Evolutionary conservation across 2,888 invertebrate genomes (phyloP).

Genomic region (Drosophila maculinotata): DNA sequence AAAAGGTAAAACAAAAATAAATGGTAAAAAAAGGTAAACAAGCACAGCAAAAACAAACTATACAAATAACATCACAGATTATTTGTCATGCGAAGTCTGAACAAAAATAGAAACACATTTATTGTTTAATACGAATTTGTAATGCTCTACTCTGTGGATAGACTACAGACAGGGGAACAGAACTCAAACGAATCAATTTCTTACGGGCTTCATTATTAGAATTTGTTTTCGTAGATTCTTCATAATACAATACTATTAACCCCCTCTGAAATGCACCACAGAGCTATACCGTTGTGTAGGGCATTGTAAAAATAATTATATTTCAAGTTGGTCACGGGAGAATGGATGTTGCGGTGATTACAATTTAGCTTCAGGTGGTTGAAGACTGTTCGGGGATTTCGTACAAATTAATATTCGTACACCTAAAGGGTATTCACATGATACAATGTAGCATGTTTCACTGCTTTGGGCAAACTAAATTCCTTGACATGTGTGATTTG

Average conservation of each 20-base stretch:
- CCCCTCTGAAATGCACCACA: background rate
- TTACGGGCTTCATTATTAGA: background rate
- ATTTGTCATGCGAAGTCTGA: slow-evolving; percentile 39
- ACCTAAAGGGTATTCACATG: slow-evolving; percentile 25
- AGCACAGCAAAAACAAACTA: slow-evolving; percentile 32
- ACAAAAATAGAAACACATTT: slow-evolving; percentile 2
- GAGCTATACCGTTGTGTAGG: background rate
- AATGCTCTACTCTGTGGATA: slow-evolving; percentile 17
- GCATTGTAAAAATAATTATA: slow-evolving; percentile 21
- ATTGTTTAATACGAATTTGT: slow-evolving; percentile 12
- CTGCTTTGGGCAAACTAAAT: background rate
- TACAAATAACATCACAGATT: slow-evolving; percentile 5
- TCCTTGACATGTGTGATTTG: slow-evolving; percentile 12
- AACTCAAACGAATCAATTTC: slow-evolving; percentile 21
- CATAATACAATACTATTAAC: background rate
- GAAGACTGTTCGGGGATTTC: slow-evolving; percentile 36
- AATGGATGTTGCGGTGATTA: slow-evolving; percentile 39
- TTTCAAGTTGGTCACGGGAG: slow-evolving; percentile 58
- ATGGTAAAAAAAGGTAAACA: slow-evolving; percentile 57
- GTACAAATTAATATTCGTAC: slow-evolving; percentile 1
- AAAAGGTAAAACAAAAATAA: slow-evolving; percentile 31
- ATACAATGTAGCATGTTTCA: slow-evolving; percentile 17
- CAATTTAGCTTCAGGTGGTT: slow-evolving; percentile 28
- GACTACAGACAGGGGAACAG: background rate
- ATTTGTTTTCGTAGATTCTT: background rate